Percentiles rank a stretch among this genome's conserved stretches.
Evolutionary conservation across 2,113 vertebrate species (phyloP).

Genomic region (Danionella cerebrum): DNA sequence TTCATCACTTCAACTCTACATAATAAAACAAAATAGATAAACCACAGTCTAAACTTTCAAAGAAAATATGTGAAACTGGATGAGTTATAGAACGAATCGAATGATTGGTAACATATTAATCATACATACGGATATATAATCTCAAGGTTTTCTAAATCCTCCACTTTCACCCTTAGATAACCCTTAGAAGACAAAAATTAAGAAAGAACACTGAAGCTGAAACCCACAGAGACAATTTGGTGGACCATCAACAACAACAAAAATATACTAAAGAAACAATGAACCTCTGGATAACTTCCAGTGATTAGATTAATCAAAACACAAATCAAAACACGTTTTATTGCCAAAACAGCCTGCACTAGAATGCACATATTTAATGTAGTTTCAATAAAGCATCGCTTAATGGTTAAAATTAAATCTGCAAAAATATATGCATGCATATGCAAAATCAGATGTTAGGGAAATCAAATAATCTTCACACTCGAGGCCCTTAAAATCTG

Average conservation of each 20-base stretch:
- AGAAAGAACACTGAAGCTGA: not conserved
- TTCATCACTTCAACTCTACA: too few species aligned
- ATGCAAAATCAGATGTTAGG: not conserved
- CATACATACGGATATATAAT: too few species aligned
- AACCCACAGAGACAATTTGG: not conserved
- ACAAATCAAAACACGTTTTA: not conserved
- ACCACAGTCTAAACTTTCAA: too few species aligned
- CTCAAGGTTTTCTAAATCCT: too few species aligned
- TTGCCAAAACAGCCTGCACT: conserved; percentile 1
- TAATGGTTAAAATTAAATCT: too few species aligned
- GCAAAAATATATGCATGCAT: not conserved
- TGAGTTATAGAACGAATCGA: too few species aligned
- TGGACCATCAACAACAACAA: not conserved
- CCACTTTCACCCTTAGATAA: too few species aligned
- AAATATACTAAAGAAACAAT: not conserved
- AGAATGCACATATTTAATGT: too few species aligned
- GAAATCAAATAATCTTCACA: not conserved
- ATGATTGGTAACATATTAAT: too few species aligned
- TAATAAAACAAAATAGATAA: too few species aligned
- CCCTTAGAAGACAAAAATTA: not conserved
- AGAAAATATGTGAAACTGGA: too few species aligned
- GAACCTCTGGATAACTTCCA: not conserved
- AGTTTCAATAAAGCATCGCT: too few species aligned
- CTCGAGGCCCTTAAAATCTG: not conserved
- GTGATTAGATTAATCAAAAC: conserved; percentile 8